Conservation (phyloP, 2,113 vertebrate genomes). For the Aldabrachelys gigantea region DNA sequence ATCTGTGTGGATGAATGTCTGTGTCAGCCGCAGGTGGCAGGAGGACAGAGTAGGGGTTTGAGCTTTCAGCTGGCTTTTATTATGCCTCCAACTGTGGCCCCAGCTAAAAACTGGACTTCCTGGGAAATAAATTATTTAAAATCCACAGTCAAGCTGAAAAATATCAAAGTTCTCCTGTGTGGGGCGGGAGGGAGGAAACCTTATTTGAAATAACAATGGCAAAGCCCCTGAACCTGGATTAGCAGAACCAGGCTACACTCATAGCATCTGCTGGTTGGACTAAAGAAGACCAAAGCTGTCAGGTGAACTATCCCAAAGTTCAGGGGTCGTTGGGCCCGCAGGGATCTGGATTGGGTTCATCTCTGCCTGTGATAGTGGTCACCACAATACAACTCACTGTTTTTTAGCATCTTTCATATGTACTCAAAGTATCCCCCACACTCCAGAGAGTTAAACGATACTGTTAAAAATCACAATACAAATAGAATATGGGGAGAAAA, state of each 20-base stretch:
- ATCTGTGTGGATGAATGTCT: rapidly evolving
- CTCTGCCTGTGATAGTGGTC: neutral
- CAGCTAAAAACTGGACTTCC: rapidly evolving
- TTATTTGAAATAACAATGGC: rapidly evolving
- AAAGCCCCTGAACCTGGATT: neutral
- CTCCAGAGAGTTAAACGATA: neutral
- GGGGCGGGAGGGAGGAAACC: rapidly evolving
- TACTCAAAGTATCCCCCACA: neutral
- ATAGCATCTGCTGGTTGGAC: rapidly evolving
- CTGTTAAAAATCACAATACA: neutral
- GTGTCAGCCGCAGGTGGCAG: rapidly evolving
- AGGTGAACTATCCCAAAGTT: neutral
- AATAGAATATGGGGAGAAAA: neutral
- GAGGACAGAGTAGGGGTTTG: neutral
- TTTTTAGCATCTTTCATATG: neutral
- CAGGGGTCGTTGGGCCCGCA: neutral
- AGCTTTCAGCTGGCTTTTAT: neutral
- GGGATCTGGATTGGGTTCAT: rapidly evolving
- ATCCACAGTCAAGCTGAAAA: neutral
- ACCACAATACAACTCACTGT: neutral
- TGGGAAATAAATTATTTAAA: rapidly evolving
- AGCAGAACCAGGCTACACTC: rapidly evolving
- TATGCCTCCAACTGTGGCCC: rapidly evolving
- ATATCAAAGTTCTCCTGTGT: rapidly evolving
- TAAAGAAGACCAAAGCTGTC: neutral